Conservation (phyloP, 2,888 invertebrate species). For the Hyposoter dolosus region DNA sequence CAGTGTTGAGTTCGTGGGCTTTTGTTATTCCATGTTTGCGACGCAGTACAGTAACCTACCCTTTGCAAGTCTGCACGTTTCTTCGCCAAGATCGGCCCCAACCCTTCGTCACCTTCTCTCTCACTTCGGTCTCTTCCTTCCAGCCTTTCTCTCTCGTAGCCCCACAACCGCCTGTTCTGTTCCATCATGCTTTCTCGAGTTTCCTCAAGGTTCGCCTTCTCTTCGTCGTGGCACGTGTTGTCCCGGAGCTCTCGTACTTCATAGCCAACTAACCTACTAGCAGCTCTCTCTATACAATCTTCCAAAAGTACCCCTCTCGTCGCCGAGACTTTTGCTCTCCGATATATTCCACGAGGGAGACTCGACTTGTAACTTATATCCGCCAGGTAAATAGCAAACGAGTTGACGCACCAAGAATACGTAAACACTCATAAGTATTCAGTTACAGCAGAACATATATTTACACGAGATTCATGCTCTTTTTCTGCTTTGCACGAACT, state of each 20-base stretch:
- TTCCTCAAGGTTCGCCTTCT: constrained; percentile 56
- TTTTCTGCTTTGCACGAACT: not conserved
- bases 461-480: not conserved
- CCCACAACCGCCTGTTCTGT: constrained; percentile 57
- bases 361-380: constrained; percentile 53
- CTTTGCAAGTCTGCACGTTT: constrained; percentile 64
- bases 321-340: constrained; percentile 34
- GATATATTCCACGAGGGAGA: constrained; percentile 34
- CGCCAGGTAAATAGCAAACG: constrained; percentile 57
- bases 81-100: constrained; percentile 46
- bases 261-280: constrained; percentile 70
- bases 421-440: constrained; percentile 28
- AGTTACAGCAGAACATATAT: not conserved
- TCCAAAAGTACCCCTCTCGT: constrained; percentile 25
- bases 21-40: constrained; percentile 71
- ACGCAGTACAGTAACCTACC: constrained; percentile 68
- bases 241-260: constrained; percentile 65
- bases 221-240: constrained; percentile 40
- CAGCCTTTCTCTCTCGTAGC: constrained; percentile 37
- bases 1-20: constrained; percentile 40
- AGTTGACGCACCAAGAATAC: constrained; percentile 49
- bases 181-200: constrained; percentile 54
- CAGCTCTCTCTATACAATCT: constrained; percentile 29
- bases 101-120: constrained; percentile 12
- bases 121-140: not conserved